Evolutionary conservation across 2,797 vertebrate species (phyloP).

Genomic region (Hyperoplus immaculatus): DNA sequence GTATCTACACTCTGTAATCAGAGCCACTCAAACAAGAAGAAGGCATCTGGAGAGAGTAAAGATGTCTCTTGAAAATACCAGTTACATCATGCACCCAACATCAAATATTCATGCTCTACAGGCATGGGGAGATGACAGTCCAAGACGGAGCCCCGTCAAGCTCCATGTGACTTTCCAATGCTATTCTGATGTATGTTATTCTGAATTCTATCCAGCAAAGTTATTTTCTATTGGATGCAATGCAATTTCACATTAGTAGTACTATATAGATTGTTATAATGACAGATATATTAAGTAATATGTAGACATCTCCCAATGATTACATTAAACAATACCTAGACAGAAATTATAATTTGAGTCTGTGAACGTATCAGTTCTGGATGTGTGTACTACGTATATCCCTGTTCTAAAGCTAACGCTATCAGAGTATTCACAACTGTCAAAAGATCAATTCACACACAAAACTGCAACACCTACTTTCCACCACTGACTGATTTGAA

Average conservation of each 20-base stretch:
- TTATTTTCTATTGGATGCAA: slow-evolving; percentile 1
- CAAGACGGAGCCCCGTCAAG: not conserved
- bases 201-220: slow-evolving; percentile 1
- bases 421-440: not conserved
- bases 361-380: not conserved
- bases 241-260: not conserved
- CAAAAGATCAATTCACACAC: not conserved
- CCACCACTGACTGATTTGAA: not conserved
- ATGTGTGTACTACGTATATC: not conserved
- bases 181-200: slow-evolving; percentile 8
- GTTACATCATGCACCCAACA: slow-evolving; percentile 56
- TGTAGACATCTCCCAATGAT: not conserved
- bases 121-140: slow-evolving; percentile 28
- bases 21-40: slow-evolving; percentile 60
- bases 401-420: not conserved
- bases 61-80: slow-evolving; percentile 53
- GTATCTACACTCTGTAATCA: slow-evolving; percentile 77
- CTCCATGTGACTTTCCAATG: slow-evolving; percentile 24
- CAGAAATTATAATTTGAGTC: not conserved
- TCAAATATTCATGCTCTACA: slow-evolving; percentile 67
- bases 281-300: not conserved
- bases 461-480: not conserved
- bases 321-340: not conserved
- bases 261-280: not conserved
- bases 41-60: slow-evolving; percentile 63